Evolutionary conservation across 2,888 invertebrate genomes (phyloP).

Genomic region (Habrosyne pyritoides): DNA sequence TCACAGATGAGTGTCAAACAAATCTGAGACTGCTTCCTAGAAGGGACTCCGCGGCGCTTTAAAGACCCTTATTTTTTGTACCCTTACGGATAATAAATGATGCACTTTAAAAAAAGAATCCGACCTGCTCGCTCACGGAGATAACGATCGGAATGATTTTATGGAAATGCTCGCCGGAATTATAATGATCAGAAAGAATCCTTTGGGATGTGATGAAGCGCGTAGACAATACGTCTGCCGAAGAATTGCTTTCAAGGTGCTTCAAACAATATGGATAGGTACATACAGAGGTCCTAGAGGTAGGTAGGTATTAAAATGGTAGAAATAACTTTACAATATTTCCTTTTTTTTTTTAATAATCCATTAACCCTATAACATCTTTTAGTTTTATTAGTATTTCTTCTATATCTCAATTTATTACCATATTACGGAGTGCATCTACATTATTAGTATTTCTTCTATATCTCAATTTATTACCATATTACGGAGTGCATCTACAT

Average conservation of each 20-base stretch:
- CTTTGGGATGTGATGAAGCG: slow-evolving; percentile 78
- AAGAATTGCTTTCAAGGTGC: slow-evolving; percentile 47
- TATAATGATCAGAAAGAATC: slow-evolving; percentile 75
- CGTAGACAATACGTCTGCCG: slow-evolving; percentile 81
- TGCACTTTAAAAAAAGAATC: slow-evolving; percentile 77
- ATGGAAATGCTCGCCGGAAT: slow-evolving; percentile 81
- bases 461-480: too few species aligned
- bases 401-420: background rate
- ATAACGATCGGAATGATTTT: slow-evolving; percentile 81
- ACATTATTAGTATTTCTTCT: too few species aligned
- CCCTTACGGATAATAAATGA: slow-evolving; percentile 82
- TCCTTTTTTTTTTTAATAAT: too few species aligned
- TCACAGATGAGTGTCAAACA: slow-evolving; percentile 80
- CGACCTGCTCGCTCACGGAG: slow-evolving; percentile 80
- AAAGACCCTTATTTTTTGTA: slow-evolving; percentile 76
- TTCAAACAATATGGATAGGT: slow-evolving; percentile 20
- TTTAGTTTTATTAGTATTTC: background rate
- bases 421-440: too few species aligned
- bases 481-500: too few species aligned
- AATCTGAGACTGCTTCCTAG: slow-evolving; percentile 75
- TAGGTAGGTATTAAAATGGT: background rate
- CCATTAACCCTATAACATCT: background rate
- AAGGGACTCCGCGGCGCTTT: slow-evolving; percentile 81
- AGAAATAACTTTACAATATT: background rate
- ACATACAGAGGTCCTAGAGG: background rate